Evolutionary conservation across 2,113 vertebrate genomes (phyloP).

Genomic region (Plectropomus leopardus): DNA sequence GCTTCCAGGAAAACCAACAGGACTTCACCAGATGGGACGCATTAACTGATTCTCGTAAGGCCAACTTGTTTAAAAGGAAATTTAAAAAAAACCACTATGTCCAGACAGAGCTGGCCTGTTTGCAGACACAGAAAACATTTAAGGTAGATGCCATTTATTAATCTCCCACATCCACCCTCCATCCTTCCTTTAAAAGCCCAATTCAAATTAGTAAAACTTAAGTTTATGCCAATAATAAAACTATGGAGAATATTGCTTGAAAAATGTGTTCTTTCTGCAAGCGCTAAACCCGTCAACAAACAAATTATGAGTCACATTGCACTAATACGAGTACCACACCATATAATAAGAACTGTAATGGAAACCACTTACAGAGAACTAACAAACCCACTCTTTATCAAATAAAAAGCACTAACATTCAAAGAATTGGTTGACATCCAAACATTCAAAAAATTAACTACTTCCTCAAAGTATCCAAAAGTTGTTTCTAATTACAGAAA

Average conservation of each 20-base stretch:
- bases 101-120: slow-evolving; percentile 30
- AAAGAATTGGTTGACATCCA: too few species aligned
- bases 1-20: slow-evolving; percentile 75
- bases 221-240: background rate
- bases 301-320: background rate
- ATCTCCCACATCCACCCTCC: too few species aligned
- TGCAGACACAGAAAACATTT: slow-evolving; percentile 25
- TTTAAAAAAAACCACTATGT: slow-evolving; percentile 9
- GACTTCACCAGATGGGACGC: slow-evolving; percentile 73
- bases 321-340: too few species aligned
- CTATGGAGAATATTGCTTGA: too few species aligned
- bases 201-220: background rate
- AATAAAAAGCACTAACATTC: too few species aligned
- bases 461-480: too few species aligned
- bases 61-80: slow-evolving; percentile 39
- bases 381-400: too few species aligned
- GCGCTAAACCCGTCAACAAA: background rate
- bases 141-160: background rate
- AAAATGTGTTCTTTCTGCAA: background rate
- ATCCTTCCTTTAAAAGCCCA: background rate
- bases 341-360: too few species aligned
- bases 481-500: too few species aligned
- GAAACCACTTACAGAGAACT: too few species aligned
- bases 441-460: too few species aligned
- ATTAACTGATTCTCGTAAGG: slow-evolving; percentile 79